Evolutionary conservation across 2,888 invertebrate genomes (phyloP).

Genomic region (Strigamia crassipes): DNA sequence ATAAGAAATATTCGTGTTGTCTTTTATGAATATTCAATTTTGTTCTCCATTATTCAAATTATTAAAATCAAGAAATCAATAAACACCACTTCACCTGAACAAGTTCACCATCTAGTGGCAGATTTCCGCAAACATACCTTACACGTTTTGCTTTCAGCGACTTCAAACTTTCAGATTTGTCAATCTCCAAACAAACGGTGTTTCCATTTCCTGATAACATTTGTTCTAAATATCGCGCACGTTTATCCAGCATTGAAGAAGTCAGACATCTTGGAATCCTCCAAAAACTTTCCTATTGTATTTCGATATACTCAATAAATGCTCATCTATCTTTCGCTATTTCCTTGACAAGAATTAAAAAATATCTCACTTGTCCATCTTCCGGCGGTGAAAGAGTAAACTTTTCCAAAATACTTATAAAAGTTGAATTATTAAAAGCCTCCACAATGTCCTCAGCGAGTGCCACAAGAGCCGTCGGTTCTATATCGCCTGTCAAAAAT

Average conservation of each 20-base stretch:
- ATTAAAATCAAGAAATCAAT: not conserved
- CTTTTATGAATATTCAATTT: not conserved
- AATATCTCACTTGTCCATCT: not conserved
- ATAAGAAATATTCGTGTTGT: not conserved
- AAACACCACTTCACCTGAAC: not conserved
- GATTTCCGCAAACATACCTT: not conserved
- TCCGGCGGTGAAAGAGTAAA: not conserved
- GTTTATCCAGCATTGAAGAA: slow-evolving; percentile 60
- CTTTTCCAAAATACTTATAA: not conserved
- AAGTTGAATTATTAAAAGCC: not conserved
- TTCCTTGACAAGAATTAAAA: not conserved
- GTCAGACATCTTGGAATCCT: slow-evolving; percentile 74
- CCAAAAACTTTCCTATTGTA: slow-evolving; percentile 79
- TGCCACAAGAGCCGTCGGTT: not conserved
- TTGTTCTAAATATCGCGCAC: not conserved
- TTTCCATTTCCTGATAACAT: not conserved
- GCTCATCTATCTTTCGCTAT: not conserved
- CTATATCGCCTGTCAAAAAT: not conserved
- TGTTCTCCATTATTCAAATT: not conserved
- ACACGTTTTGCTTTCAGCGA: not conserved
- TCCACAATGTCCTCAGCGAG: not conserved
- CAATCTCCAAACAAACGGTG: not conserved
- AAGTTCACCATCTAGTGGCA: not conserved
- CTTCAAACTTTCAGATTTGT: not conserved
- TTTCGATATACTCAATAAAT: slow-evolving; percentile 28